phyloP scores from a whole-genome alignment of 1,140 invertebrate genomes.

The Drosophila pseudoananassae region DNA sequence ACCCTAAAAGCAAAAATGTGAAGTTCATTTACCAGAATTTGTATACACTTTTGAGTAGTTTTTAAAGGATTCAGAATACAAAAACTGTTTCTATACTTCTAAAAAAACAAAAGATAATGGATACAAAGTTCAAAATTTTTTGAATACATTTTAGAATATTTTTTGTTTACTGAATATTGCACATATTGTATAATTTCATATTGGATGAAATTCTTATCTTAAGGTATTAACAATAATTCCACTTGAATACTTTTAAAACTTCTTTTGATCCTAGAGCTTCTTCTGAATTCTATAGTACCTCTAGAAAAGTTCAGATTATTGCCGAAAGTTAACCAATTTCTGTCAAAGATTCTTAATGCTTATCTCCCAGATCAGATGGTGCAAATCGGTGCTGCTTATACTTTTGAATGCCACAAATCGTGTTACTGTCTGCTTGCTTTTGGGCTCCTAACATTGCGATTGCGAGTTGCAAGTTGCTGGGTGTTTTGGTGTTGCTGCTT shows the following conservation, averaged over 20 bases:
- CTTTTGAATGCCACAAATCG: constrained; percentile 69
- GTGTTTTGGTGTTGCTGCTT: constrained; percentile 25
- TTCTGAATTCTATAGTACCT: neutral
- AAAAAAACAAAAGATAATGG: too few relatives aligned
- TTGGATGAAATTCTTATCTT: too few relatives aligned
- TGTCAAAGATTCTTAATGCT: constrained; percentile 53
- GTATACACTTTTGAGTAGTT: too few relatives aligned
- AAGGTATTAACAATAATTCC: too few relatives aligned
- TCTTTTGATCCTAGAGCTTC: neutral
- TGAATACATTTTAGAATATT: too few relatives aligned
- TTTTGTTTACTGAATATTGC: too few relatives aligned
- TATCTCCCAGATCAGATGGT: constrained; percentile 58
- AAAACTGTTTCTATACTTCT: too few relatives aligned
- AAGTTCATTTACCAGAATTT: neutral
- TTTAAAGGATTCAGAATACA: too few relatives aligned
- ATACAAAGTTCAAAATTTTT: too few relatives aligned
- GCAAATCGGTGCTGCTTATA: constrained; percentile 41
- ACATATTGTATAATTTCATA: too few relatives aligned
- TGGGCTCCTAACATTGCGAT: constrained; percentile 24
- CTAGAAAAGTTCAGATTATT: neutral
- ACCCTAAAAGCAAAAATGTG: constrained; percentile 52
- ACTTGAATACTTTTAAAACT: neutral
- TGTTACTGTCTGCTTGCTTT: constrained; percentile 46
- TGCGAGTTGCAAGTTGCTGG: constrained; percentile 5
- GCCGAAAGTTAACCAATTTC: constrained; percentile 27